Evolutionary conservation across 2,113 vertebrate genomes (phyloP).

Genomic region (Ptyas mucosa): DNA sequence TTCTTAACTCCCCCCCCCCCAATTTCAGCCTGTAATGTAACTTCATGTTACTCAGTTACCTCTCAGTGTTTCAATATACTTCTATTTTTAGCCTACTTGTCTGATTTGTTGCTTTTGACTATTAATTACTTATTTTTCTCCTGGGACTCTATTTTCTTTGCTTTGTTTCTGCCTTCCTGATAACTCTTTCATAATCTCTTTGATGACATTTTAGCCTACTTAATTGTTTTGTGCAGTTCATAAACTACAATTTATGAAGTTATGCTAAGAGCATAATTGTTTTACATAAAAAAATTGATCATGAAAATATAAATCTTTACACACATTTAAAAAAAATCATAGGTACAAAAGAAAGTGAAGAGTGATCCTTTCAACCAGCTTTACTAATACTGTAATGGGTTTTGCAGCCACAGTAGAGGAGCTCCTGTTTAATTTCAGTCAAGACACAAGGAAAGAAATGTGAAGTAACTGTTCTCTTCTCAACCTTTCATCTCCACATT

Average conservation of each 20-base stretch:
- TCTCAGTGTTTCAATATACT: neutral
- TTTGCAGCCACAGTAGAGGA: neutral
- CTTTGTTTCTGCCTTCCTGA: neutral
- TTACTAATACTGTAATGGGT: neutral
- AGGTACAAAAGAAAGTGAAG: neutral
- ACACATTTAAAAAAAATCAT: neutral
- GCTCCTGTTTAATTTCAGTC: neutral
- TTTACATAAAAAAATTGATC: neutral
- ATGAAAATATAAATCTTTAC: neutral
- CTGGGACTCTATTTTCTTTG: neutral
- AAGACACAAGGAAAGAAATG: neutral
- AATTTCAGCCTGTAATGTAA: neutral
- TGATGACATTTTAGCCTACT: constrained; percentile 21
- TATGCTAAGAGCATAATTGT: neutral
- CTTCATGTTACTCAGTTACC: neutral
- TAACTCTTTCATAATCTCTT: constrained; percentile 32
- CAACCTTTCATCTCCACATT: neutral
- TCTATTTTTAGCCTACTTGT: neutral
- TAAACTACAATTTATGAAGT: neutral
- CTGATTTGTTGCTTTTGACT: neutral
- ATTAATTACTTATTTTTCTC: neutral
- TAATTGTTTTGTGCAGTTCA: constrained; percentile 38
- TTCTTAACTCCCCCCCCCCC: neutral
- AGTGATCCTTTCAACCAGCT: neutral
- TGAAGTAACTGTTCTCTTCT: neutral